Evolutionary conservation across 2,888 invertebrate genomes (phyloP).

Genomic region (Leptinotarsa peninsularis): DNA sequence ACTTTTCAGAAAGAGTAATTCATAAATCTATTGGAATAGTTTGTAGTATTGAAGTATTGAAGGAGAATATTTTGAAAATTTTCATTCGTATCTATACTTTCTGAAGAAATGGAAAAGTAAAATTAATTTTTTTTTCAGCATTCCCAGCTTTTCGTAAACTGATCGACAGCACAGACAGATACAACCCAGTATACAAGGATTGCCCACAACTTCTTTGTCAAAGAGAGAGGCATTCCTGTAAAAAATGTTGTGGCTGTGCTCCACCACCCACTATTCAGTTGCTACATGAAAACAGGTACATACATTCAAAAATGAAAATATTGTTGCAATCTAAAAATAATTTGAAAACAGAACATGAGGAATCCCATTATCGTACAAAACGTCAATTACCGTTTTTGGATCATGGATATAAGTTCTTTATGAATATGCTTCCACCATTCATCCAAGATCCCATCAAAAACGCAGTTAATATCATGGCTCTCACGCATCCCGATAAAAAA

Average conservation of each 20-base stretch:
- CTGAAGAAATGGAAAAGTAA: too few species aligned
- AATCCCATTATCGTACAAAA: constrained; percentile 34
- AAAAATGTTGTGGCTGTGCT: background rate
- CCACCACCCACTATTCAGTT: background rate
- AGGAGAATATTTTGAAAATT: too few species aligned
- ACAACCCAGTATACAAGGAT: constrained; percentile 20
- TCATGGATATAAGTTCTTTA: constrained; percentile 50
- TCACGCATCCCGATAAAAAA: constrained; percentile 43
- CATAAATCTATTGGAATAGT: too few species aligned
- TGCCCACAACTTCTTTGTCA: constrained; percentile 19
- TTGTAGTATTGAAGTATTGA: too few species aligned
- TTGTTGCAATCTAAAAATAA: background rate
- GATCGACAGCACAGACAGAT: constrained; percentile 5
- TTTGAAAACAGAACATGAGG: background rate
- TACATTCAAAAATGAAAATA: background rate
- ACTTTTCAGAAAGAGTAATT: too few species aligned
- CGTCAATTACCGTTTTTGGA: constrained; percentile 46
- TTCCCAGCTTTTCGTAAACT: background rate
- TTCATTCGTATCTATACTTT: too few species aligned
- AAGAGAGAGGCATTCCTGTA: constrained; percentile 6
- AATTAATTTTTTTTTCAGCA: background rate
- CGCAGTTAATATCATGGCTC: constrained; percentile 44
- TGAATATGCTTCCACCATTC: constrained; percentile 53
- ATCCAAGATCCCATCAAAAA: constrained; percentile 50
- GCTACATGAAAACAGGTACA: constrained; percentile 20